Conservation (phyloP, 2,797 vertebrate genomes). For the Anolis apletophallus region DNA sequence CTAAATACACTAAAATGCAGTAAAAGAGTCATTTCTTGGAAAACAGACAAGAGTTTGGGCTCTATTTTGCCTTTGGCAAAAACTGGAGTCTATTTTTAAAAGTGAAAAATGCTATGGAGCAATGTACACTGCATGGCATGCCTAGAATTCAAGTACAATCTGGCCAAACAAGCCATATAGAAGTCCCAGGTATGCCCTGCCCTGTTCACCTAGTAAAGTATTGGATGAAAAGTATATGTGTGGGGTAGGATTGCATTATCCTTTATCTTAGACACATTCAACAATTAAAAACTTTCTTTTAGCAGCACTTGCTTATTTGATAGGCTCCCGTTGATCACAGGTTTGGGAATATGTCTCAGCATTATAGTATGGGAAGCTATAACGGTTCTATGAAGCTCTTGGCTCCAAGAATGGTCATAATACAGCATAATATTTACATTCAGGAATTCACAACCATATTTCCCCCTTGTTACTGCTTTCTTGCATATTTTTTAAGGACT, state of each 20-base stretch:
- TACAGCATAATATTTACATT: too few relatives aligned
- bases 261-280: background rate
- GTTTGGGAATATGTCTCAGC: background rate
- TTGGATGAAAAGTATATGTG: background rate
- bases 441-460: background rate
- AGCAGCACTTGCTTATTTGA: background rate
- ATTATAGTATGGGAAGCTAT: background rate
- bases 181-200: background rate
- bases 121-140: too few relatives aligned
- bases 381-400: background rate
- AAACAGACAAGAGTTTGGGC: too few relatives aligned
- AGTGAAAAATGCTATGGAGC: too few relatives aligned
- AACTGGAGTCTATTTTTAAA: too few relatives aligned
- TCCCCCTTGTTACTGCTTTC: background rate
- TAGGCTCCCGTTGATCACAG: background rate
- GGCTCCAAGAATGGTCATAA: background rate
- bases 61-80: too few relatives aligned
- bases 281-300: background rate
- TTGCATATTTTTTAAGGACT: background rate
- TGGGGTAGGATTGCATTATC: background rate
- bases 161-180: too few relatives aligned
- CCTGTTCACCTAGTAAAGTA: background rate
- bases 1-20: too few relatives aligned
- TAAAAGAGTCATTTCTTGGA: too few relatives aligned
- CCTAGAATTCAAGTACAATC: too few relatives aligned